These are phyloP conservation scores for Rhinoptilus africanus DNA, from an alignment of 2,113 vertebrate genomes.

Conservation along the genomic window DNA sequence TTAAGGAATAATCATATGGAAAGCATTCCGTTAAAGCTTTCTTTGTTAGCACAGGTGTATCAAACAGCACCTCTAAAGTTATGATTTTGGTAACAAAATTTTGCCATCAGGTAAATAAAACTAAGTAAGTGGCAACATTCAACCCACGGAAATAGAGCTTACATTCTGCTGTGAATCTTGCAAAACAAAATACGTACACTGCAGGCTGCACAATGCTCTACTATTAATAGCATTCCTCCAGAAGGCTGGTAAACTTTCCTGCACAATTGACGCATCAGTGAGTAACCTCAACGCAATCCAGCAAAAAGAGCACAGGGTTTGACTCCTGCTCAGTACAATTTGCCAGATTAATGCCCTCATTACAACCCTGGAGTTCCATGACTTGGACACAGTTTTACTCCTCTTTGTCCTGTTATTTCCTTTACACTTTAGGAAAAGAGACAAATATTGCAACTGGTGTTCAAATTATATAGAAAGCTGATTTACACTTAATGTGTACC, in stretches of 20 bases:
- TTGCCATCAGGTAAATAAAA: background rate
- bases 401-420: background rate
- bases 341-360: background rate
- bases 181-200: background rate
- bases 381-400: background rate
- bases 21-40: background rate
- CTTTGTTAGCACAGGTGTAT: background rate
- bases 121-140: background rate
- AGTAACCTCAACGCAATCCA: background rate
- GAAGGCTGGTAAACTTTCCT: background rate
- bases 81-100: background rate
- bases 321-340: background rate
- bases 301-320: background rate
- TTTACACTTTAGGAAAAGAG: background rate
- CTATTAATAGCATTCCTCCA: background rate
- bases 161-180: background rate
- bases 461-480: background rate
- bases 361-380: background rate
- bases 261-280: background rate
- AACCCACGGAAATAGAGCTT: background rate
- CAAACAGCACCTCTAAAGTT: background rate
- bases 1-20: background rate
- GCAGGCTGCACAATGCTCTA: background rate
- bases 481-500: background rate
- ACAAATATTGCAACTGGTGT: background rate